phyloP scores from a whole-genome alignment of 2,888 invertebrate species.

The Yponomeuta evonymella region DNA sequence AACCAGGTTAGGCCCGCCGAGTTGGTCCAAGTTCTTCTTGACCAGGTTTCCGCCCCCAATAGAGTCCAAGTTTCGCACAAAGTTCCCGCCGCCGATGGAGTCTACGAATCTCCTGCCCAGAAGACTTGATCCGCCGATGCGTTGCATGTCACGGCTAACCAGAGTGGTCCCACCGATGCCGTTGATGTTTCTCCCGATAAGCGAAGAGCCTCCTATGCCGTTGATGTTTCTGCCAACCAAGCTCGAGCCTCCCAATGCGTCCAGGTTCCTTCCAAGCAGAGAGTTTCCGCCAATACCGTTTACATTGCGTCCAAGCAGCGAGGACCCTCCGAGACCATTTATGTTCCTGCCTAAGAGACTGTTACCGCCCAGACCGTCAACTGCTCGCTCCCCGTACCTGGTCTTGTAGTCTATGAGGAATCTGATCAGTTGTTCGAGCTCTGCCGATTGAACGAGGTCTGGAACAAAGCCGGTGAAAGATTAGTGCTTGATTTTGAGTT shows the following conservation, averaged over 20 bases:
- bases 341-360: constrained; percentile 30
- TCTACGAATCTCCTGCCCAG: constrained; percentile 47
- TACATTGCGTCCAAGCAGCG: constrained; percentile 37
- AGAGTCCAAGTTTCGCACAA: constrained; percentile 64
- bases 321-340: constrained; percentile 31
- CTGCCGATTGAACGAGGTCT: constrained; percentile 52
- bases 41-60: constrained; percentile 72
- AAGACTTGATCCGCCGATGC: constrained; percentile 16
- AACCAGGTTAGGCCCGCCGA: constrained; percentile 43
- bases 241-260: constrained; percentile 20
- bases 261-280: constrained; percentile 22
- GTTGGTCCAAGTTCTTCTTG: constrained; percentile 46
- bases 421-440: constrained; percentile 50
- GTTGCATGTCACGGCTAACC: constrained; percentile 25
- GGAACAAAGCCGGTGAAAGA: constrained; percentile 33
- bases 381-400: constrained; percentile 23
- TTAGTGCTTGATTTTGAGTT: background rate
- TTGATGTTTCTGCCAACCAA: constrained; percentile 23
- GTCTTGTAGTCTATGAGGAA: constrained; percentile 48
- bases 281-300: constrained; percentile 29
- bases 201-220: constrained; percentile 36
- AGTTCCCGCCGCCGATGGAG: constrained; percentile 60
- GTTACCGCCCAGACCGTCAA: constrained; percentile 39
- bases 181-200: constrained; percentile 30
- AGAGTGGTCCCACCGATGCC: constrained; percentile 29